Base-by-base conservation (phyloP, 2,888 invertebrate species). In the Harpalus rubripes region DNA sequence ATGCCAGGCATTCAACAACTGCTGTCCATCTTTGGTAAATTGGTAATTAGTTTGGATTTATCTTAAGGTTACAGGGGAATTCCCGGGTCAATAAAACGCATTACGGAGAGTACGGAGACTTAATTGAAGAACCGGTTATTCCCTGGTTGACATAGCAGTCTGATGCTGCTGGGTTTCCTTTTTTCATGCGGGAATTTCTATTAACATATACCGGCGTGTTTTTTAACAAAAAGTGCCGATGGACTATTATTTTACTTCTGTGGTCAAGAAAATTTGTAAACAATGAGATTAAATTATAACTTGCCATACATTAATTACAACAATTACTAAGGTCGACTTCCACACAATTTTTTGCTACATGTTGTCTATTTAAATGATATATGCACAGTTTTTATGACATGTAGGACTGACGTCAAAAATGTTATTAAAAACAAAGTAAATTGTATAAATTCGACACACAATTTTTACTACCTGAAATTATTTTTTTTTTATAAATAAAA, bases 61-160 rank as follows among this genome's bases (percentile, higher is more conserved):
- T n/a, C 18, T 74, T 5, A 18, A 18, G 72, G 72, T 41, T 12
- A 52, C 18, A 7, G 22, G 78, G 76, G 78, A 78, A 78, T 78
- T 78, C 56, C 78, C 58, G 18, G 78, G 78, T 78, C 78, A 78
- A 78, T 58, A 78, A 74, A 74, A 44, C 68, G 32, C 68, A 68
- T 63, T 26, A 65, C 65, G 7, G 7, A 74, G 44, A n/a, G n/a
- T 22, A 22, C 22, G 22, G 22, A 22, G 1, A 22, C 22, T 22
- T 22, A 22, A 56, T 7, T 10, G 1, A 12, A 58, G 32, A 78
- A 78, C 78, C 78, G 58, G 78, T 78, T 78, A 78, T 78, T 58
- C 78, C 58, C 58, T n/a, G 78, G 18, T 15, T 5, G 16, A 18
- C 22, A 63, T 68, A 68, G 15, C 22, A 26, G 63, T 26, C 26